Conservation (phyloP, 2,888 invertebrate species). For the Sinotaia quadrata region DNA sequence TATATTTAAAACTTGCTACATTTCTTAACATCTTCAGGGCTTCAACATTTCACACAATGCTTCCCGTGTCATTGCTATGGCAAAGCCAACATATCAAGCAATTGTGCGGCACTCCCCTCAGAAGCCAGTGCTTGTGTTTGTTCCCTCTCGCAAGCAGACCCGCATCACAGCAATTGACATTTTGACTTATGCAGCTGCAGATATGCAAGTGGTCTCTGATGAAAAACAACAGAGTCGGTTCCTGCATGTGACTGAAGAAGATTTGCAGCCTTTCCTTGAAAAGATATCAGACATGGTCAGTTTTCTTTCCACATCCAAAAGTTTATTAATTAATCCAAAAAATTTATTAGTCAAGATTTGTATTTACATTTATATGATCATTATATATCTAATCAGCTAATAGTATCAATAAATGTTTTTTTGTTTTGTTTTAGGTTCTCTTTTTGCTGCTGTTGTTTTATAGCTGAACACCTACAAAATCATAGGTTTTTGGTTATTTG, state of each 20-base stretch:
- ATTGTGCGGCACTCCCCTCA: constrained; percentile 78
- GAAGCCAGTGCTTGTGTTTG: constrained; percentile 71
- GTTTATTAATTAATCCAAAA: no score
- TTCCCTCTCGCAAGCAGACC: constrained; percentile 86
- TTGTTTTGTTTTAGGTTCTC: no score
- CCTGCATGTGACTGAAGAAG: constrained; percentile 84
- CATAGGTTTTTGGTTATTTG: no score
- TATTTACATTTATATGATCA: no score
- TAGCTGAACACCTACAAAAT: no score
- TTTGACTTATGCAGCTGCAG: constrained; percentile 92
- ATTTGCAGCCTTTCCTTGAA: constrained; percentile 90
- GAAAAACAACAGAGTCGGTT: constrained; percentile 89
- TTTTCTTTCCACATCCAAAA: not conserved
- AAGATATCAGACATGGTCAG: constrained; percentile 87
- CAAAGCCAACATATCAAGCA: constrained; percentile 96
- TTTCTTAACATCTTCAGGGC: constrained; percentile 82
- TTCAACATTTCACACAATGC: constrained; percentile 98
- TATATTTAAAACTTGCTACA: no score
- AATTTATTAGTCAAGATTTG: no score
- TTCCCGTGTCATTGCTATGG: constrained; percentile 96
- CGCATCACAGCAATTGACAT: constrained; percentile 96
- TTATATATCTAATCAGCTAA: no score
- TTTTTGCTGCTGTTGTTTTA: no score
- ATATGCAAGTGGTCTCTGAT: constrained; percentile 84
- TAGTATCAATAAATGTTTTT: no score